Base-by-base conservation (phyloP, 35 echinoderm and acorn worm species). In the Amphiura filiformis region DNA sequence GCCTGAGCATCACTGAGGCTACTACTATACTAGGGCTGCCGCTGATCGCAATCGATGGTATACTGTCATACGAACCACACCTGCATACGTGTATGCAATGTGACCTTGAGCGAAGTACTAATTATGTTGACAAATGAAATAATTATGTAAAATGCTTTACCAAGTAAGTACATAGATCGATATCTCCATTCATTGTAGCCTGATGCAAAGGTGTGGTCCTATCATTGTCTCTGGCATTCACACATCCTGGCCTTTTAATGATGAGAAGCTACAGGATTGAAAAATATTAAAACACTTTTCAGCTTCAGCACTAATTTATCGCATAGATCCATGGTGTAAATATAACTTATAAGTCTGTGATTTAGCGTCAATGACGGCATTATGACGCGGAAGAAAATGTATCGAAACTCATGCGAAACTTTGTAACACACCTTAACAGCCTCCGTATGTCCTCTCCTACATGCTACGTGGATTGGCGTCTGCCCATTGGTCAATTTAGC, bases 191-290 rank as follows among this genome's bases (percentile, higher is more conserved):
- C 9, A 15, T 70, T 2, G 26, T 70, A 23, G 77, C 86, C 44
- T 80, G 76, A 35, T 80, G 76, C 12, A 88, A 52, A 1, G 86
- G 86, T 0, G 86, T 81, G 11, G 33, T 79, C 33, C n/a, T 14
- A 61, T 88, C 78, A 15, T 81, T 88, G 35, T 88, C 77, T 35
- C 39, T 28, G 23, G 42, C 77, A 42, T 88, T 88, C 7, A 81
- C 78, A 70, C 61, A 30, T 3, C 61, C 61, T 70, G 61, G 61
- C 61, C 11, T 18, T 30, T 70, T 11, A 11, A 13, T n/a, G 7
- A 70, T 2, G 15, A 70, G 28, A 11, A 70, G 61, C 61, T 70
- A 23, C 44, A 52, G n/a, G n/a, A n/a, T n/a, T 11, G 44, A 52
- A 52, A 11, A 70, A 18, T 30, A 70, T 23, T 4, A 26, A 26